These are phyloP conservation scores for Hylaeus volcanicus DNA, from an alignment of 1,140 invertebrate genomes.

Conservation along the genomic window DNA sequence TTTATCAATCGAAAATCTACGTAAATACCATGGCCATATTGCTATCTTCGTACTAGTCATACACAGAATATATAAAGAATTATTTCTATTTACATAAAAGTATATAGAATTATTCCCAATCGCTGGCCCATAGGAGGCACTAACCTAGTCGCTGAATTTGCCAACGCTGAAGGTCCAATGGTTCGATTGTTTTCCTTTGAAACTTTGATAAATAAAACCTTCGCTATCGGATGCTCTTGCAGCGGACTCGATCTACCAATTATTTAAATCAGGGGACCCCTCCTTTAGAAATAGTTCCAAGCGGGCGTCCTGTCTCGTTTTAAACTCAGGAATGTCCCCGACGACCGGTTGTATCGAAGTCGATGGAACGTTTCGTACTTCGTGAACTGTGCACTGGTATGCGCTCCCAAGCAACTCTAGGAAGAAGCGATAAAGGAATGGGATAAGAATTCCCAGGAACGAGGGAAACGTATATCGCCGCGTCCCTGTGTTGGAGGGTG, in stretches of 20 bases:
- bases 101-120: too few relatives aligned
- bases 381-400: not conserved
- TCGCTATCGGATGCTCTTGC: not conserved
- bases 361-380: not conserved
- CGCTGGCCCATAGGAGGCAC: too few relatives aligned
- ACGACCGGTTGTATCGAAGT: not conserved
- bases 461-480: not conserved
- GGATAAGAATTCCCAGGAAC: constrained; percentile 10
- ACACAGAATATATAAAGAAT: too few relatives aligned
- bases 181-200: too few relatives aligned
- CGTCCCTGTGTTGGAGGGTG: not conserved
- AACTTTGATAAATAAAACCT: too few relatives aligned
- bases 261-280: constrained; percentile 30
- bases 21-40: too few relatives aligned
- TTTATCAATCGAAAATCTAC: too few relatives aligned
- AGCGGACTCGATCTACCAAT: constrained; percentile 13
- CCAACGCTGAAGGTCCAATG: too few relatives aligned
- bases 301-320: not conserved
- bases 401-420: not conserved
- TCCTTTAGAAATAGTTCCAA: not conserved
- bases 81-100: too few relatives aligned
- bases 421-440: not conserved
- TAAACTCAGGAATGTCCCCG: not conserved
- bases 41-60: too few relatives aligned
- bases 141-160: too few relatives aligned